These are phyloP conservation scores for Anthophora plumipes DNA, from an alignment of 2,888 invertebrate species.

Conservation along the genomic window DNA sequence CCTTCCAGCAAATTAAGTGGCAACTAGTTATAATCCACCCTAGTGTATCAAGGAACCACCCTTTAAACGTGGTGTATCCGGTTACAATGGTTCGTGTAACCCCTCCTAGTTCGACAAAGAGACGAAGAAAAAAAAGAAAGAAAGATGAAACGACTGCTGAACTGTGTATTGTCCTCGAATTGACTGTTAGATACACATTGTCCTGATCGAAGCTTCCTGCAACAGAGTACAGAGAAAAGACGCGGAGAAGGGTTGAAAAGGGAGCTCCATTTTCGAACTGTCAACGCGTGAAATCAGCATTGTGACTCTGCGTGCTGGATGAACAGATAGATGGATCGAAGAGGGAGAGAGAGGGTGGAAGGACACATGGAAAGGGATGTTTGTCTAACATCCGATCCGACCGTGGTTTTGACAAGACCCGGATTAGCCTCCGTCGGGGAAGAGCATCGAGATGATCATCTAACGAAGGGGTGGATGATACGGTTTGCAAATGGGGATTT, in stretches of 20 bases:
- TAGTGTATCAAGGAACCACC: conserved; percentile 68
- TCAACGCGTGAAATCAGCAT: conserved; percentile 81
- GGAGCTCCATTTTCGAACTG: conserved; percentile 76
- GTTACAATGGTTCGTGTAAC: conserved; percentile 77
- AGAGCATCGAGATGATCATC: conserved; percentile 15
- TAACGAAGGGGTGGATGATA: conserved; percentile 27
- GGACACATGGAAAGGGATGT: conserved; percentile 61
- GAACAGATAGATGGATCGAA: not conserved
- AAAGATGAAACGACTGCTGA: conserved; percentile 34
- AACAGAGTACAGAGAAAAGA: no score
- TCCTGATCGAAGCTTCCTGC: conserved; percentile 48
- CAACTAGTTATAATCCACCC: conserved; percentile 79
- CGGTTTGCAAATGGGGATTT: conserved; percentile 29
- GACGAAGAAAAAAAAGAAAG: not conserved
- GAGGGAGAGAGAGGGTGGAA: conserved; percentile 13
- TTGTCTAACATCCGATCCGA: conserved; percentile 72
- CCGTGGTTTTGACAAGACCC: conserved; percentile 80
- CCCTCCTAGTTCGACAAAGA: conserved; percentile 12
- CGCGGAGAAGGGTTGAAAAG: conserved; percentile 72
- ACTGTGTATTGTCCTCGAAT: conserved; percentile 77
- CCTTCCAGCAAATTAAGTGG: conserved; percentile 81
- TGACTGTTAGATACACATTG: conserved; percentile 76
- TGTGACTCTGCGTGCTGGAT: conserved; percentile 62
- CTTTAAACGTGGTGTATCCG: conserved; percentile 77
- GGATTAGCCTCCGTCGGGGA: conserved; percentile 75